phyloP scores from a whole-genome alignment of 2,113 vertebrate genomes.

The Alaudala cheleensis region DNA sequence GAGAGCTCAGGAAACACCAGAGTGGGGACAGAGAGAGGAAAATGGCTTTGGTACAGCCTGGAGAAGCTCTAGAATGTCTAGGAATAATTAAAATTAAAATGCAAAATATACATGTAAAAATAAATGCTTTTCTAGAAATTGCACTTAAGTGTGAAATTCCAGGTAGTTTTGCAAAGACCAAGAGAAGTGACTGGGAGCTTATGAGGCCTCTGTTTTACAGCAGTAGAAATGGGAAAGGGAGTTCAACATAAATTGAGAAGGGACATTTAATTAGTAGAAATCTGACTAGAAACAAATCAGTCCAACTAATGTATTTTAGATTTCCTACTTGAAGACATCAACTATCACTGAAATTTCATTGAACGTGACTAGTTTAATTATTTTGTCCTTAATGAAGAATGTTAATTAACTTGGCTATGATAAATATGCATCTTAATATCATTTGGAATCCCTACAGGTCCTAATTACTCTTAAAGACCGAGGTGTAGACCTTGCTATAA shows the following conservation, averaged over 20 bases:
- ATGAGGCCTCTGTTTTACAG: slow-evolving; percentile 8
- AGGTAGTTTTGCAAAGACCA: background rate
- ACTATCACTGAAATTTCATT: slow-evolving; percentile 60
- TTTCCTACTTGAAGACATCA: slow-evolving; percentile 52
- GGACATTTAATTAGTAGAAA: slow-evolving; percentile 56
- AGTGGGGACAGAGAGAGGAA: background rate
- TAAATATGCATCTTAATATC: slow-evolving; percentile 59
- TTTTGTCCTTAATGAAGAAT: slow-evolving; percentile 50
- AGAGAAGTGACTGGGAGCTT: background rate
- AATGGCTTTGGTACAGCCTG: background rate
- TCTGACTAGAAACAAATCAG: slow-evolving; percentile 50
- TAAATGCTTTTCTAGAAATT: background rate
- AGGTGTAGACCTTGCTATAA: slow-evolving; percentile 9
- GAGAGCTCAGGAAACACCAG: background rate
- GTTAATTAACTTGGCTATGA: slow-evolving; percentile 59
- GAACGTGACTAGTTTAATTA: slow-evolving; percentile 70
- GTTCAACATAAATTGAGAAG: slow-evolving; percentile 24
- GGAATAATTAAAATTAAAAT: background rate
- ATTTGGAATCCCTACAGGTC: slow-evolving; percentile 47
- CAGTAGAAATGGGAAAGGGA: background rate
- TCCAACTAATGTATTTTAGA: slow-evolving; percentile 48
- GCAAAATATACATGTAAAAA: background rate
- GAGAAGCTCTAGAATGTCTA: background rate
- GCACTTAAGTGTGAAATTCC: background rate
- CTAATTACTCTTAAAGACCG: slow-evolving; percentile 62